Evolutionary conservation across 64 coral and sea anemone species (phyloP).

Genomic region (Hydrozoanthus tunicans): DNA sequence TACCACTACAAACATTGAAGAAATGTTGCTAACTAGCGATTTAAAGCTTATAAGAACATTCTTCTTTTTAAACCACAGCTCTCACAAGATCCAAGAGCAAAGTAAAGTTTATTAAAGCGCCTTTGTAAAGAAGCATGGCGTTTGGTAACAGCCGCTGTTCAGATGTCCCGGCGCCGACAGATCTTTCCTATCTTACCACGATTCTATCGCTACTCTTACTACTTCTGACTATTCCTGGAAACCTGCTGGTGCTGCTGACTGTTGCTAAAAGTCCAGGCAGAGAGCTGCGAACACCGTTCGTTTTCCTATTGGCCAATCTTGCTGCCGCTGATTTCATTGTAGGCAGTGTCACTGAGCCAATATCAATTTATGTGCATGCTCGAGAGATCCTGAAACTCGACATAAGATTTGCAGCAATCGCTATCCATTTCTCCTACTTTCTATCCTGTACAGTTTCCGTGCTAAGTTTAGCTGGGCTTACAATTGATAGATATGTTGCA

Average conservation of each 20-base stretch:
- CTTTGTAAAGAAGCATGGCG: not conserved
- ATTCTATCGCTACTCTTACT: not conserved
- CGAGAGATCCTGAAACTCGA: not conserved
- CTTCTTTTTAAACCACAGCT: not conserved
- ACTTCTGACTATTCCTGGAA: slow-evolving; percentile 21
- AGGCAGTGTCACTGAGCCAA: not conserved
- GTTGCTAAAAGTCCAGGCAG: not conserved
- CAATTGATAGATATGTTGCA: slow-evolving; percentile 85
- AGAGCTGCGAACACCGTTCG: slow-evolving; percentile 19
- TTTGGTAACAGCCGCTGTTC: slow-evolving; percentile 38
- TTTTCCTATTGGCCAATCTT: slow-evolving; percentile 37
- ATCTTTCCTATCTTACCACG: slow-evolving; percentile 40
- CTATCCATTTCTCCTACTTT: slow-evolving; percentile 21
- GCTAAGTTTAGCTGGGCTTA: slow-evolving; percentile 71
- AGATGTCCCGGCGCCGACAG: slow-evolving; percentile 8
- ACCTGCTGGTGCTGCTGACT: not conserved
- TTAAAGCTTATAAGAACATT: not conserved
- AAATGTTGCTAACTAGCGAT: not conserved
- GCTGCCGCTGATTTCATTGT: slow-evolving; percentile 13
- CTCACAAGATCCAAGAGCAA: not conserved
- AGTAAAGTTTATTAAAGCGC: not conserved
- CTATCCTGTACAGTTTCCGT: slow-evolving; percentile 23
- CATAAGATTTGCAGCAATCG: not conserved
- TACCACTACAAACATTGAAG: not conserved
- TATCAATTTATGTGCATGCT: not conserved